Evolutionary conservation across 2,888 invertebrate genomes (phyloP).

Genomic region (Ormyrus thymus): DNA sequence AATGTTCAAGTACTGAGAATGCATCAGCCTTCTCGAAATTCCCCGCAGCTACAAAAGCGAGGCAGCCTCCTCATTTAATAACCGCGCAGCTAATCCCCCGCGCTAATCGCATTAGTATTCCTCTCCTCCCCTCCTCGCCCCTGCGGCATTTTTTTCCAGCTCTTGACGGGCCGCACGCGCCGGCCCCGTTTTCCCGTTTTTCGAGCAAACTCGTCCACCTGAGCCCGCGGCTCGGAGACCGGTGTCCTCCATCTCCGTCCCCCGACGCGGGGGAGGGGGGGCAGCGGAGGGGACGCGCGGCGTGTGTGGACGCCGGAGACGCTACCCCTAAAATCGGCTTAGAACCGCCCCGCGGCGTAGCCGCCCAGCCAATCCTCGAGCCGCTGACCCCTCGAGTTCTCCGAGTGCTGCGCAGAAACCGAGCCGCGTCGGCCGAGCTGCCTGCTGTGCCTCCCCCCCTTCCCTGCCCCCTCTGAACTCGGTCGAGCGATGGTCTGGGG

Average conservation of each 20-base stretch:
- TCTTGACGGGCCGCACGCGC: conserved; percentile 57
- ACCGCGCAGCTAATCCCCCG: too few species aligned
- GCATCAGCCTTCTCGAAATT: too few species aligned
- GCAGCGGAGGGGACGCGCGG: conserved; percentile 50
- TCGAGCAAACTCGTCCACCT: conserved; percentile 60
- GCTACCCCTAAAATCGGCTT: conserved; percentile 73
- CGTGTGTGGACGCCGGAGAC: conserved; percentile 54
- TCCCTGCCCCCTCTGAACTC: too few species aligned
- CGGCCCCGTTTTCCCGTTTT: background rate
- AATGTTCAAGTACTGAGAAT: too few species aligned
- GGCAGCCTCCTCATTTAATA: too few species aligned
- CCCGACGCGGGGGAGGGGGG: conserved; percentile 48
- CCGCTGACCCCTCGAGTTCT: conserved; percentile 64
- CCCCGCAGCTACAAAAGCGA: too few species aligned
- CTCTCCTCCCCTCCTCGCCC: background rate
- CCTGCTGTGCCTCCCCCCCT: background rate
- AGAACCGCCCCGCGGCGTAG: conserved; percentile 71
- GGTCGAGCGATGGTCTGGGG: too few species aligned
- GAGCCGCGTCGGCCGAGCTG: conserved; percentile 46
- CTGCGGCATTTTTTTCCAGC: background rate
- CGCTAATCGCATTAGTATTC: too few species aligned
- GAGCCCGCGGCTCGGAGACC: conserved; percentile 60
- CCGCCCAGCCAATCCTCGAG: conserved; percentile 69
- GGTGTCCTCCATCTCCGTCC: conserved; percentile 36
- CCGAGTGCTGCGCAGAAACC: conserved; percentile 67